These are phyloP conservation scores for Paraescarpia echinospica DNA, from an alignment of 1,140 invertebrate genomes.

Conservation along the genomic window DNA sequence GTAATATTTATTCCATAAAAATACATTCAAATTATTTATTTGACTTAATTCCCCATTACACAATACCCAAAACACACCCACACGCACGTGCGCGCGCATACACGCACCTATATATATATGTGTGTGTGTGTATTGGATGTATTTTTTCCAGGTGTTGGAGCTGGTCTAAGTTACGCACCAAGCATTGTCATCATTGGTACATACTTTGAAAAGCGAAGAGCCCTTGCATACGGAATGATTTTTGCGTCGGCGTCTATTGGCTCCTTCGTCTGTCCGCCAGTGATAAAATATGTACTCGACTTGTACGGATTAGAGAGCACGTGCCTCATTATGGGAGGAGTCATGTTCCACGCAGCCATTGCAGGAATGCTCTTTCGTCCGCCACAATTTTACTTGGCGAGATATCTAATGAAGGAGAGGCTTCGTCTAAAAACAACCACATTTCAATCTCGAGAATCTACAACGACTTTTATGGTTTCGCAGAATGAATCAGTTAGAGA, in stretches of 20 bases:
- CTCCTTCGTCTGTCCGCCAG: constrained; percentile 83
- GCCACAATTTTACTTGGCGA: constrained; percentile 33
- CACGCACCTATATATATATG: too few relatives aligned
- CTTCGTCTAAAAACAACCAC: too few relatives aligned
- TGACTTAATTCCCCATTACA: too few relatives aligned
- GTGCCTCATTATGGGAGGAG: too few relatives aligned
- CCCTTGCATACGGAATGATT: constrained; percentile 85
- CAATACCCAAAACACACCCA: too few relatives aligned
- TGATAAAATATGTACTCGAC: constrained; percentile 60
- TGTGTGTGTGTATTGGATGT: too few relatives aligned
- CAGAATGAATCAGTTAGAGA: too few relatives aligned
- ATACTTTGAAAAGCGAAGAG: constrained; percentile 86
- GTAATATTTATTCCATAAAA: too few relatives aligned
- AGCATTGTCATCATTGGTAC: constrained; percentile 89
- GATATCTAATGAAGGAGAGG: background rate
- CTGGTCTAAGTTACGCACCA: constrained; percentile 87
- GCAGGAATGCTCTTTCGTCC: constrained; percentile 81
- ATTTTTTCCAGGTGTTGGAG: constrained; percentile 71
- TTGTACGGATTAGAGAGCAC: constrained; percentile 59
- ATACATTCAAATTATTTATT: too few relatives aligned
- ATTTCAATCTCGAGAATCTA: too few relatives aligned
- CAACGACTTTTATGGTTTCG: too few relatives aligned
- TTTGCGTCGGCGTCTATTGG: constrained; percentile 81
- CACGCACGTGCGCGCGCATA: too few relatives aligned
- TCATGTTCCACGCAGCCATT: constrained; percentile 72